Conservation (phyloP, 2,888 invertebrate genomes). For the Campoplex capitator region DNA sequence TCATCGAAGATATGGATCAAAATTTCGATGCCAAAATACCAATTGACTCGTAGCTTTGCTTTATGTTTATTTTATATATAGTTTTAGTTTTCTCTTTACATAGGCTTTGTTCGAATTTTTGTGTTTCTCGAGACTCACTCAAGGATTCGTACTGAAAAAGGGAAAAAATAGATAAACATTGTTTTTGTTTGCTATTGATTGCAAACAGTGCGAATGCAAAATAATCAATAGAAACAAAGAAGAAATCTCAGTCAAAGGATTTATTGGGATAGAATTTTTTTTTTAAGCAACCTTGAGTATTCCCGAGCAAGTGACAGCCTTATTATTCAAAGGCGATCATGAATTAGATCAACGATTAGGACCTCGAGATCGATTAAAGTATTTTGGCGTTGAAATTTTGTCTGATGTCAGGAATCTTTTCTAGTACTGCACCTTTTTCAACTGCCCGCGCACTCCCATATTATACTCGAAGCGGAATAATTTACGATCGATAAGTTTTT, state of each 20-base stretch:
- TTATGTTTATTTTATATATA: background rate
- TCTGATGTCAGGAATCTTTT: constrained; percentile 76
- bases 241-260: background rate
- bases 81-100: constrained; percentile 7
- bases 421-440: constrained; percentile 68
- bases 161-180: background rate
- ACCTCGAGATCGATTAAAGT: constrained; percentile 70
- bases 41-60: constrained; percentile 59
- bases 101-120: constrained; percentile 7
- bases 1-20: constrained; percentile 77
- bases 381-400: constrained; percentile 81
- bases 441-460: constrained; percentile 45
- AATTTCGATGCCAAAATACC: constrained; percentile 81
- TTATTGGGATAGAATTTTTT: background rate
- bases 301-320: constrained; percentile 16
- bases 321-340: constrained; percentile 39
- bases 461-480: constrained; percentile 77
- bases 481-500: constrained; percentile 74
- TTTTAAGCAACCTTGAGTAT: background rate
- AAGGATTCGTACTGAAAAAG: constrained; percentile 1
- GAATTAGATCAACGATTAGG: constrained; percentile 56
- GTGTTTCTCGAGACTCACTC: background rate
- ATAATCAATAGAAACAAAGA: background rate
- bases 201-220: background rate
- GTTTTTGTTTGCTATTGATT: background rate